Conservation (phyloP, 2,888 invertebrate species). For the Himalopsyche japonica region DNA sequence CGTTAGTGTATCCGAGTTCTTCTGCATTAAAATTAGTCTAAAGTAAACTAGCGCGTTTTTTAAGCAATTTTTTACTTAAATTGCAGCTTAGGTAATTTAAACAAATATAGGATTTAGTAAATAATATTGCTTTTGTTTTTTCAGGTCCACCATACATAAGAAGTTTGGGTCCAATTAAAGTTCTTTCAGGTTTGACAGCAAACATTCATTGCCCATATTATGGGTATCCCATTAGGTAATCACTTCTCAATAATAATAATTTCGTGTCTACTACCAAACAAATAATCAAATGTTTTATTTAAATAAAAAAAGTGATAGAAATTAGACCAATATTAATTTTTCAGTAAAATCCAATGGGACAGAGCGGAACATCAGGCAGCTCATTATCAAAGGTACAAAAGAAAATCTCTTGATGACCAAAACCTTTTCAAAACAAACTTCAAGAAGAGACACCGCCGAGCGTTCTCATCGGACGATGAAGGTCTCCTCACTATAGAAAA, state of each 20-base stretch:
- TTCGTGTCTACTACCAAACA: background rate
- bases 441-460: slow-evolving; percentile 14
- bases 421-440: background rate
- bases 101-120: no score
- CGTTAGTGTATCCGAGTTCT: no score
- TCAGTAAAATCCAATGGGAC: slow-evolving; percentile 60
- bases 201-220: slow-evolving; percentile 81
- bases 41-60: no score
- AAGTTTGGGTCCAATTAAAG: slow-evolving; percentile 72
- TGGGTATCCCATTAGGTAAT: slow-evolving; percentile 79
- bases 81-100: no score
- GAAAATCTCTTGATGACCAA: background rate
- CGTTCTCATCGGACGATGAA: slow-evolving; percentile 50
- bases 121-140: no score
- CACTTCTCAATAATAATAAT: no score
- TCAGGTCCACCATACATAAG: slow-evolving; percentile 77
- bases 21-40: background rate
- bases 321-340: slow-evolving; percentile 35
- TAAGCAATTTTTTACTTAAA: no score
- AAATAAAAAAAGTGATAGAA: background rate
- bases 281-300: background rate
- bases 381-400: slow-evolving; percentile 24
- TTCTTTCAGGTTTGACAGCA: slow-evolving; percentile 76
- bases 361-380: slow-evolving; percentile 16
- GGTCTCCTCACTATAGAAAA: slow-evolving; percentile 66